These are phyloP conservation scores for Tuta absoluta DNA, from an alignment of 2,888 invertebrate species.

Conservation along the genomic window DNA sequence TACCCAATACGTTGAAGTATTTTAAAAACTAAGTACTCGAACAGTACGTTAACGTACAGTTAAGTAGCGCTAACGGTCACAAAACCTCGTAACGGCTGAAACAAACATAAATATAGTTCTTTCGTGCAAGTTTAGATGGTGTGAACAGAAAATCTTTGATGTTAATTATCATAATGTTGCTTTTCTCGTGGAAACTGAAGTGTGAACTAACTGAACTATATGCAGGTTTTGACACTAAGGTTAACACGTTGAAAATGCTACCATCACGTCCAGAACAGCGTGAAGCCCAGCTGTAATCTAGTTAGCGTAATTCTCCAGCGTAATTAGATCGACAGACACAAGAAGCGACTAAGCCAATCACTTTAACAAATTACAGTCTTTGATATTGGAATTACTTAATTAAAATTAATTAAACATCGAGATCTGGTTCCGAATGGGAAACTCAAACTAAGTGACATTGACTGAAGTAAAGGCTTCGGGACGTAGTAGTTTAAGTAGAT, in stretches of 20 bases:
- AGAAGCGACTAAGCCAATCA: background rate
- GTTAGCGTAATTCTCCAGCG: background rate
- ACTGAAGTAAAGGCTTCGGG: background rate
- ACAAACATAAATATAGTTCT: too few species aligned
- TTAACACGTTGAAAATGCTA: background rate
- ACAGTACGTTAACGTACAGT: too few species aligned
- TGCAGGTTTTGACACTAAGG: background rate
- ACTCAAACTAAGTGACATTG: constrained; percentile 14
- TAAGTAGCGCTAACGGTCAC: too few species aligned
- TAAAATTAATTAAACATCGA: constrained; percentile 10
- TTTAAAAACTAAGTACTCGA: too few species aligned
- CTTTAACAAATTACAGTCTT: constrained; percentile 7
- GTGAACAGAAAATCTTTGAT: too few species aligned
- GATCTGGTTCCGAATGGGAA: background rate
- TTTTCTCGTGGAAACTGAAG: too few species aligned
- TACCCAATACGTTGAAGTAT: too few species aligned
- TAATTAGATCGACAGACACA: constrained; percentile 7
- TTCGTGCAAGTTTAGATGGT: too few species aligned
- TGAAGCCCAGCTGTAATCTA: background rate
- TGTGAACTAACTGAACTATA: too few species aligned
- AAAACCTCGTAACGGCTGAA: too few species aligned
- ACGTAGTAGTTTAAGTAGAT: background rate
- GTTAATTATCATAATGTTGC: too few species aligned
- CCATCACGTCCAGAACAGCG: background rate
- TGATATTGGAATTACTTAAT: constrained; percentile 16